Evolutionary conservation across 2,888 invertebrate species (phyloP), one percentile per base, ranked within the genome.

Genomic region (Tenthredo scrophulariae): DNA sequence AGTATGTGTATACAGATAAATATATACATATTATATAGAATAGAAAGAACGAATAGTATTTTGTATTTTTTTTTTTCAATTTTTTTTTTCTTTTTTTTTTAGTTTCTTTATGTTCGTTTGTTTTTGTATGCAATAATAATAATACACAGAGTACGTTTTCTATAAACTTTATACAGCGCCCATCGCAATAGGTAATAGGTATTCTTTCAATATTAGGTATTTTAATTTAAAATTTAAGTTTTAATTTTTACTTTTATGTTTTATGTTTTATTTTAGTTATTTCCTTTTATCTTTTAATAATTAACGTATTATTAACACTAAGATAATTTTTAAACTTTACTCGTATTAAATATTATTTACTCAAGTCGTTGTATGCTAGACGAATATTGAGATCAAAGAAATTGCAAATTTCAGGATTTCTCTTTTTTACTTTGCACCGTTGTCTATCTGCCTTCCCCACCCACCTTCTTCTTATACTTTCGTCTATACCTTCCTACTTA

Each of bases 371-470:
- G 92, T 92, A 90, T 92, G 90, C 91, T 91, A 91, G 91, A 91
- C 91, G 90, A 91, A 90, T 90, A 91, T 91, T 93, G 93, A 93
- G 93, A 93, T 93, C 93, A 93, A 93, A 91, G 92, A 93, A 93
- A 92, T 90, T 91, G 92, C 89, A 88, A 89, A 89, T 89, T 89
- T 87, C 89, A 87, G 89, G 89, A 89, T 90, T 90, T 86, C 67
- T 67, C 62, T 62, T 80, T 43, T 70, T 46, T 46, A 54, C 29
- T 54, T 77, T 77, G 50, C 54, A 54, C 77, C 54, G 50, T 26
- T 77, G 29, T 33, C 18, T 77, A 5, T 74, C 26, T 74, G 22
- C n/a, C 15, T 18, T 6, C 33, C 4, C 29, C n/a, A 33, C 15
- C 3, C 22, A 3, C n/a, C 9, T 26, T 54, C 6, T 50, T 77